A percentile compares a stretch with the other conserved stretches of the same genome.
phyloP scores from a whole-genome alignment of 2,888 invertebrate genomes.

The Thymelicus sylvestris region DNA sequence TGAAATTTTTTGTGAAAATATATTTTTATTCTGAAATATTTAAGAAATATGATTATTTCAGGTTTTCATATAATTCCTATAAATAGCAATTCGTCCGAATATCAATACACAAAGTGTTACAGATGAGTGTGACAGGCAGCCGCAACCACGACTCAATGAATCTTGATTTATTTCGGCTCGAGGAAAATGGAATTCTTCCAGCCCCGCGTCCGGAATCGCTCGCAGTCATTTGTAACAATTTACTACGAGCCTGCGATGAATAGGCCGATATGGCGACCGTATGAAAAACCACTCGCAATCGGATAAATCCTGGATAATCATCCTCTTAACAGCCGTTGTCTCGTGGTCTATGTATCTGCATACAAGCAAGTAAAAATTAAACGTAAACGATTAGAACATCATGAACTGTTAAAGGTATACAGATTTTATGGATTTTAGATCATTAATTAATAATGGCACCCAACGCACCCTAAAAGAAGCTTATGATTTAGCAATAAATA shows the following conservation, averaged over 20 bases:
- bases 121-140: slow-evolving; percentile 6
- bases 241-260: slow-evolving; percentile 16
- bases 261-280: slow-evolving; percentile 1
- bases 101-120: background rate
- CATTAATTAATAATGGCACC: too few relatives aligned
- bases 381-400: too few relatives aligned
- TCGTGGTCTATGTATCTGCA: background rate
- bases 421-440: too few relatives aligned
- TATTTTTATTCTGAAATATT: too few relatives aligned
- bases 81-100: background rate
- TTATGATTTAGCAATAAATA: too few relatives aligned
- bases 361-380: background rate
- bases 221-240: slow-evolving; percentile 21
- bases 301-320: slow-evolving; percentile 3
- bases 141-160: slow-evolving; percentile 10
- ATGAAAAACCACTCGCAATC: slow-evolving; percentile 4
- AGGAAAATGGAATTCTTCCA: slow-evolving; percentile 21
- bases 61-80: too few relatives aligned
- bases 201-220: slow-evolving; percentile 11
- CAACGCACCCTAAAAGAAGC: too few relatives aligned
- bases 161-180: slow-evolving; percentile 22
- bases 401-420: too few relatives aligned
- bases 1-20: too few relatives aligned
- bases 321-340: background rate
- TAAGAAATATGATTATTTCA: too few relatives aligned